Base-by-base conservation (phyloP, 2,888 invertebrate genomes). In the Protodeltote pygarga region DNA sequence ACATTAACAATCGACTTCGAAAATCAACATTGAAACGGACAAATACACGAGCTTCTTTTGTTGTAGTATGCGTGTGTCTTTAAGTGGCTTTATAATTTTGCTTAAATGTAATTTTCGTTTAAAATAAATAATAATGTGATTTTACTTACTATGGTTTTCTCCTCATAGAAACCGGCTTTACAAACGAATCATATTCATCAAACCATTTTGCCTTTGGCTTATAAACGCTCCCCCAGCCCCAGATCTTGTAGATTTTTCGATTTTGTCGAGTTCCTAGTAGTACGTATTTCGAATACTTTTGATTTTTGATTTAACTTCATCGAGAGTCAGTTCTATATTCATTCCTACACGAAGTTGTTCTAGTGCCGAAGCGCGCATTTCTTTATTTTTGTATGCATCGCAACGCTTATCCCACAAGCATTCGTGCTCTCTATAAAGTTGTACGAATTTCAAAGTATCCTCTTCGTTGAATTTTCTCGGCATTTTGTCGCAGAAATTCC, bases 321-420 rank as follows among this genome's bases (percentile, higher is more conserved):
- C 44, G 37, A 37, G 5, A 31, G 37, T 44, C 44, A 31, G 29
- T 34, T 35, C 44, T 45, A 38, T 38, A 38, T 48, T 49, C 41
- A 65, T 60, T 52, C 41, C 49, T 38, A 41, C 38, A 37, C 51
- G 50, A 50, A 54, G 50, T 38, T 52, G 23, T 58, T 65, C 42
- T 51, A 60, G 51, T 47, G 63, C 58, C 40, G 54, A 51, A 52
- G 51, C 28, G 48, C 65, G 63, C 47, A 63, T 66, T 53, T 54
- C 37, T 48, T 64, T 65, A 51, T 59, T 64, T 52, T 61, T 59
- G 44, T 62, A 65, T 31, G 44, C 53, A 49, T 45, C 51, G 4
- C 45, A 59, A 39, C 53, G 53, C 39, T 51, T 62, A 53, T 59
- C 57, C 63, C 60, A 63, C 57, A 60, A 60, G 52, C 57, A 63